phyloP scores from a whole-genome alignment of 1,140 invertebrate species.

The Hypothenemus hampei region DNA sequence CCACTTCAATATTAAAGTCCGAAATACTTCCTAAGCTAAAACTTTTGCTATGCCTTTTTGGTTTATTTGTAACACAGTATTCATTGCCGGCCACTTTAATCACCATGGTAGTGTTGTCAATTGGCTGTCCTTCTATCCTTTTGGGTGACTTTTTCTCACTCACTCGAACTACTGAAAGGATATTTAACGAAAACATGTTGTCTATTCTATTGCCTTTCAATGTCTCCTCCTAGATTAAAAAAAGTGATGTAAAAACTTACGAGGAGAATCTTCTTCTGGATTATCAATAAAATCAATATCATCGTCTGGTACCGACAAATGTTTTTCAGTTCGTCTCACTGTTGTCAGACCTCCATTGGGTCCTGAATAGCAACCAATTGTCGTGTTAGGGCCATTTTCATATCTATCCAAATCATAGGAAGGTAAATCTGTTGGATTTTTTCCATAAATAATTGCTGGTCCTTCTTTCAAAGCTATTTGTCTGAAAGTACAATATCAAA shows the following conservation, averaged over 20 bases:
- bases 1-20: conserved; percentile 41
- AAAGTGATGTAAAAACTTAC: conserved; percentile 24
- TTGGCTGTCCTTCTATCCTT: conserved; percentile 31
- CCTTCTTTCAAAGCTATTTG: conserved; percentile 46
- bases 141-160: conserved; percentile 34
- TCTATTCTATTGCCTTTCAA: background rate
- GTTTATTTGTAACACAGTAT: conserved; percentile 45
- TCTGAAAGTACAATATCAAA: conserved; percentile 24
- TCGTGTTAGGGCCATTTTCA: conserved; percentile 48
- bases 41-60: conserved; percentile 40
- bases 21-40: conserved; percentile 42
- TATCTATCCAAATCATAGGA: conserved; percentile 52
- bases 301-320: conserved; percentile 60
- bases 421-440: conserved; percentile 61
- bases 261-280: conserved; percentile 53
- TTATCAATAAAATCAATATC: conserved; percentile 75
- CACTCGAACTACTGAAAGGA: conserved; percentile 30
- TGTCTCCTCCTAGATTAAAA: background rate
- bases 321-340: conserved; percentile 62
- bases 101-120: conserved; percentile 48
- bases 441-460: conserved; percentile 59
- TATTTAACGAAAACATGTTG: too few species aligned
- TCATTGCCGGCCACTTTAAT: conserved; percentile 48
- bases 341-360: conserved; percentile 71
- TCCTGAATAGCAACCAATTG: conserved; percentile 67